Base-by-base conservation (phyloP, 2,797 vertebrate genomes). In the Euphonia xanthogaster region DNA sequence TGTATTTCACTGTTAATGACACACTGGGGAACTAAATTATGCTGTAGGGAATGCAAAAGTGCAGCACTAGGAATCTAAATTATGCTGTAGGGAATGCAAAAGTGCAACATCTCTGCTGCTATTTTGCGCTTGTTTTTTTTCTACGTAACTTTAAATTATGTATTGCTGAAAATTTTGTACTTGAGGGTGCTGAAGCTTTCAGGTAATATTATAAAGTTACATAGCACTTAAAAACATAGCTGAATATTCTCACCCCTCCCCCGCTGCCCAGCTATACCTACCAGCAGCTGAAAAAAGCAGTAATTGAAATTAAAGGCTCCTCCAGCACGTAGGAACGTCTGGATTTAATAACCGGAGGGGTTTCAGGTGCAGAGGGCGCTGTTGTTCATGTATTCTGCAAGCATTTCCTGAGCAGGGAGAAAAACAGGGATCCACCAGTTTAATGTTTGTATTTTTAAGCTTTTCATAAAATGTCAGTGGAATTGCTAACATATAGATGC, bases 351-450 rank as follows among this genome's bases (percentile, higher is more conserved):
- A 94, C 47, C 77, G 54, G 30, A 90, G 61, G 61, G 51, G 73
- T 96, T 95, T 93, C 92, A 97, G 97, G 90, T 96, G 97, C 98
- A 98, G 98, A 98, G 98, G 98, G 98, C 98, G 98, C 98, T 98
- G 96, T 98, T 98, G 98, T 60, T 98, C 97, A 66, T 23, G 40
- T 93, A 98, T 98, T 98, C 96, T 96, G 60, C 95, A 84, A 95
- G 66, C 76, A 53, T 95, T 97, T 96, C 85, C 73, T 94, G 93
- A 79, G 44, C 88, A 77, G 66, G 44, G 75, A 79, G 84, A 90
- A 97, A 85, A 89, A 92, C 78, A 92, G 80, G 95, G 88, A 93
- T 94, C 84, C 96, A 92, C 95, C 77, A 96, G 83, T 87, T 95
- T 90, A 71, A 90, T 94, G 90, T 97, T 97, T 95, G 90, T 86